Conservation (phyloP, 2,888 invertebrate species). For the Maniola hyperantus region DNA sequence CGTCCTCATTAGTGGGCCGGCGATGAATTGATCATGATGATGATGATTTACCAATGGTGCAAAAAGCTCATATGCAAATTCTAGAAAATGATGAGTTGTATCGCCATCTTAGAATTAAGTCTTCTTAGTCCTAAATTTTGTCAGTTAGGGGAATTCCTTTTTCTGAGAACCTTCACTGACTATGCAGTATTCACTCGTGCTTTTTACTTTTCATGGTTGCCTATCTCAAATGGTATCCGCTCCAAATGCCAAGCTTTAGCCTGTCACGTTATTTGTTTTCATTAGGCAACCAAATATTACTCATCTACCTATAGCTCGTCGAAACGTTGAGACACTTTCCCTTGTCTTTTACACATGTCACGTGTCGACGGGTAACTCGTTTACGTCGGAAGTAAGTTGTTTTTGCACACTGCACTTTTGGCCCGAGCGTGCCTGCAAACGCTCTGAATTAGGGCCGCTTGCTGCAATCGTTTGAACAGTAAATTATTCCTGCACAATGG, state of each 20-base stretch:
- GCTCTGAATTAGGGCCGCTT: conserved; percentile 56
- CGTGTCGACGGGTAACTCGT: conserved; percentile 52
- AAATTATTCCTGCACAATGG: conserved; percentile 51
- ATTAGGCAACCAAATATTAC: background rate
- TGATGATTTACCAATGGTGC: too few relatives aligned
- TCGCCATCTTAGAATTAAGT: too few relatives aligned
- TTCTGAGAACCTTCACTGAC: background rate
- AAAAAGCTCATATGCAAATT: too few relatives aligned
- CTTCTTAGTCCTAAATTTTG: too few relatives aligned
- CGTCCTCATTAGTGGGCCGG: too few relatives aligned
- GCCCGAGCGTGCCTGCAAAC: conserved; percentile 52
- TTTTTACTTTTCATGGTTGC: background rate
- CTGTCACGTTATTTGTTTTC: conserved; percentile 8
- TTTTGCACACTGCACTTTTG: conserved; percentile 74
- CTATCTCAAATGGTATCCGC: background rate
- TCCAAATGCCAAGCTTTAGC: background rate
- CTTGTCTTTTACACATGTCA: conserved; percentile 40
- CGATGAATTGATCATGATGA: too few relatives aligned
- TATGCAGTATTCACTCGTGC: background rate
- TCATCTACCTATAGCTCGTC: conserved; percentile 11
- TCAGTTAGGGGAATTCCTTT: background rate
- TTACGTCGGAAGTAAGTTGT: conserved; percentile 56
- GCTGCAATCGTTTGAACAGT: conserved; percentile 58
- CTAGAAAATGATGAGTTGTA: background rate
- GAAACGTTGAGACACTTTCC: conserved; percentile 18